These are phyloP conservation scores for Calameuta pallipes DNA, from an alignment of 2,888 invertebrate species.

Conservation along the genomic window DNA sequence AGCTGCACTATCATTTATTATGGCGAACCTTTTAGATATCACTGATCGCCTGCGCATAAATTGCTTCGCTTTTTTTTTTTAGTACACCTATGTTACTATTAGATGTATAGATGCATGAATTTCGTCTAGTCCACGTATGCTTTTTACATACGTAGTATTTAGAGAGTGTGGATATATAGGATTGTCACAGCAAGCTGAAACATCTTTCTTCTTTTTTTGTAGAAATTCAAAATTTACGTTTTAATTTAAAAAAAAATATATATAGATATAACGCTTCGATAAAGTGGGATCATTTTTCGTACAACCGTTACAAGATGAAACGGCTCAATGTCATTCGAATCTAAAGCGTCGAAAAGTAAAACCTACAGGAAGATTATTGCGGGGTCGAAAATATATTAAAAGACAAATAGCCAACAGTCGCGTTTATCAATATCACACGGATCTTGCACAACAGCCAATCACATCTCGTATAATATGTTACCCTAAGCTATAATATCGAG, in stretches of 20 bases:
- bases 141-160: background rate
- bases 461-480: background rate
- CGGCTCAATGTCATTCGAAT: background rate
- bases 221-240: background rate
- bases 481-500: background rate
- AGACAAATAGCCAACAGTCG: background rate
- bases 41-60: slow-evolving; percentile 33
- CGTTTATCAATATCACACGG: background rate
- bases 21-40: background rate
- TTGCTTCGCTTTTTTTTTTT: slow-evolving; percentile 31
- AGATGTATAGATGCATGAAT: background rate
- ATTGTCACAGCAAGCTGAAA: background rate
- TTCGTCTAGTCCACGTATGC: background rate
- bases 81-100: background rate
- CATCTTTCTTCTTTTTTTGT: background rate
- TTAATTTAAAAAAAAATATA: background rate
- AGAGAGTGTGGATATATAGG: background rate
- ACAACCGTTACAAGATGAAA: background rate
- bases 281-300: background rate
- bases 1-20: background rate
- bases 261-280: background rate
- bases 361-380: background rate
- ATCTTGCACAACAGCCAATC: background rate
- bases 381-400: background rate
- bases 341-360: background rate